Conservation (phyloP, 1,140 invertebrate species). For the Colletes gigas region DNA sequence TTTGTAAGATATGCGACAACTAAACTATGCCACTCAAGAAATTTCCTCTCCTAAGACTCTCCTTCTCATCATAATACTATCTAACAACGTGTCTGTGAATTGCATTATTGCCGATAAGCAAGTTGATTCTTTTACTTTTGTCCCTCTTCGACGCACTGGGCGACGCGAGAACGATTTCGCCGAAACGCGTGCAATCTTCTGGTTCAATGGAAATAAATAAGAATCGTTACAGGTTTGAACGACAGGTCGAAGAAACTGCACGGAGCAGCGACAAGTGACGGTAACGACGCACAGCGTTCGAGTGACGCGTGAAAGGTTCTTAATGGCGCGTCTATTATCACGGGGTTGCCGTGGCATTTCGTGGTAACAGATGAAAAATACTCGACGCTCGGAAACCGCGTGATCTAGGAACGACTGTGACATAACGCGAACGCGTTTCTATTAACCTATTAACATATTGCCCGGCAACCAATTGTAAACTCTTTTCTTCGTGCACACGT, state of each 20-base stretch:
- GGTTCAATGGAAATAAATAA: constrained; percentile 54
- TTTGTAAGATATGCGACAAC: too few relatives aligned
- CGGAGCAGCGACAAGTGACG: constrained; percentile 52
- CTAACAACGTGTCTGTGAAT: too few relatives aligned
- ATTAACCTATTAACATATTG: constrained; percentile 64
- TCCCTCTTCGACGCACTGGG: not conserved
- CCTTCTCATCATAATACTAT: too few relatives aligned
- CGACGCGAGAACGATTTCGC: not conserved
- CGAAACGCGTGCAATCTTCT: not conserved
- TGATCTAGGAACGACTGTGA: constrained; percentile 34
- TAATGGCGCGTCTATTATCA: constrained; percentile 60
- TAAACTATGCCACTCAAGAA: too few relatives aligned
- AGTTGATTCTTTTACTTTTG: too few relatives aligned
- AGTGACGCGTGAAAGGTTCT: constrained; percentile 57
- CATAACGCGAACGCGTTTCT: constrained; percentile 24
- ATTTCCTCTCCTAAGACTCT: too few relatives aligned
- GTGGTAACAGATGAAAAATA: constrained; percentile 45
- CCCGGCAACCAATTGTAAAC: constrained; percentile 59
- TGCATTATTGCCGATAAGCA: too few relatives aligned
- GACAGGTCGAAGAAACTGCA: constrained; percentile 7
- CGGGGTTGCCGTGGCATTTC: constrained; percentile 44
- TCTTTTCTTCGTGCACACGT: constrained; percentile 53
- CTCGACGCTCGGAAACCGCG: constrained; percentile 24
- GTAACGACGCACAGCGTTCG: constrained; percentile 51
- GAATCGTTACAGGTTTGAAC: constrained; percentile 48